Conservation (phyloP, 2,113 vertebrate species). For the Micromys minutus region DNA sequence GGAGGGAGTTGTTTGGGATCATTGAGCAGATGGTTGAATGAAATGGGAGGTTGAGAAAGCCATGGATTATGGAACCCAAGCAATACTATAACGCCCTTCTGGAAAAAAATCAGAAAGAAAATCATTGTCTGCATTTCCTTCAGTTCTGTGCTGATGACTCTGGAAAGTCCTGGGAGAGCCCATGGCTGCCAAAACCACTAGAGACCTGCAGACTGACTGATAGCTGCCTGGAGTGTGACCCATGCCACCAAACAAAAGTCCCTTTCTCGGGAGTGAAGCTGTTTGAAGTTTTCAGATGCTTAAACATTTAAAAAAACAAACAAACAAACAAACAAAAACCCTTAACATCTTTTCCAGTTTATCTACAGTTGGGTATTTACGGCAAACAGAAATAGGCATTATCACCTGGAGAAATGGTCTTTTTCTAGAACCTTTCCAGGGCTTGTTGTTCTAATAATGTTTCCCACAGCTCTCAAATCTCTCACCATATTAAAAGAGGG, state of each 20-base stretch:
- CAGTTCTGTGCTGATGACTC: constrained; percentile 5
- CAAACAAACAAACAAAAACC: not conserved
- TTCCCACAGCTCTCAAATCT: not conserved
- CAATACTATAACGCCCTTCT: not conserved
- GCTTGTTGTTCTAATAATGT: not conserved
- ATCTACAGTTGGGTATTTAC: not conserved
- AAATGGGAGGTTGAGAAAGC: not conserved
- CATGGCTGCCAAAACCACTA: not conserved
- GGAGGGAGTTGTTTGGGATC: not conserved
- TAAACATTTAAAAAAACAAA: not conserved
- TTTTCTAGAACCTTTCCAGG: not conserved
- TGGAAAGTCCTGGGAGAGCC: not conserved
- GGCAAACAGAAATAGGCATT: not conserved
- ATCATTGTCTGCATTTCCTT: constrained; percentile 13
- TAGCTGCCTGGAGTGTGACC: not conserved
- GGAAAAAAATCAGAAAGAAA: constrained; percentile 39
- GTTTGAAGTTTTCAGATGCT: not conserved
- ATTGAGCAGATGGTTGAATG: not conserved
- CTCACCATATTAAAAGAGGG: not conserved
- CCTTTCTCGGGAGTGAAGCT: not conserved
- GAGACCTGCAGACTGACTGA: not conserved
- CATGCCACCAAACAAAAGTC: not conserved
- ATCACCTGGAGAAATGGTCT: not conserved
- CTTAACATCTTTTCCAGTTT: not conserved
- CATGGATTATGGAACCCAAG: not conserved